A percentile compares a stretch with the other conserved stretches of the same genome.
phyloP scores from a whole-genome alignment of 2,888 invertebrate species.

The Ceriagrion tenellum region DNA sequence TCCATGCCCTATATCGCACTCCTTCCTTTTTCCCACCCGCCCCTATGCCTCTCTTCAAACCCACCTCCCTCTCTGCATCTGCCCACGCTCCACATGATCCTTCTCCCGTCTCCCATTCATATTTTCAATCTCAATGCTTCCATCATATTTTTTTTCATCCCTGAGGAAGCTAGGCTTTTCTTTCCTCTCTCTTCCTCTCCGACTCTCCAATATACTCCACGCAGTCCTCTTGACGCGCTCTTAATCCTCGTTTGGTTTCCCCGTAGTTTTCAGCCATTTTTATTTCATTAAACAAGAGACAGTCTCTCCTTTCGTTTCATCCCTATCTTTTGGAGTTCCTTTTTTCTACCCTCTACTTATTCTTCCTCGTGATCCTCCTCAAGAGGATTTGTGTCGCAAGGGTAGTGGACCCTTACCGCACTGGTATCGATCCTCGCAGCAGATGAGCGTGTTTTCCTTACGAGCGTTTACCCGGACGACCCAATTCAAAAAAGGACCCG shows the following conservation, averaged over 20 bases:
- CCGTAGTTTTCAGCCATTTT: neutral
- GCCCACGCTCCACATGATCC: neutral
- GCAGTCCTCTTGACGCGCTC: neutral
- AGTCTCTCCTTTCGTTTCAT: neutral
- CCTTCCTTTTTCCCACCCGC: neutral
- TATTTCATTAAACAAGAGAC: neutral
- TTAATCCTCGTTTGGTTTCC: neutral
- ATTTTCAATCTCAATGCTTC: neutral
- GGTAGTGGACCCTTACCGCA: no score
- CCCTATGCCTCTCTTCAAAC: neutral
- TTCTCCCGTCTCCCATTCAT: neutral
- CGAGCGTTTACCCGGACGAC: no score
- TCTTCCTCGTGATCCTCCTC: no score
- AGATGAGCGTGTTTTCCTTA: no score
- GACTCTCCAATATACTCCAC: neutral
- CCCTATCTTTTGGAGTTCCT: no score
- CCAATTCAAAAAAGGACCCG: no score
- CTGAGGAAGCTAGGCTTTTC: neutral
- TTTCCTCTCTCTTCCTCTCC: neutral
- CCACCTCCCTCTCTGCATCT: neutral
- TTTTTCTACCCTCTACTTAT: no score
- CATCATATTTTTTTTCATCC: neutral
- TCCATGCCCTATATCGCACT: neutral
- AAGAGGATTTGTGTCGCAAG: no score
- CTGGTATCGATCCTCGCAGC: no score